Evolutionary conservation across 2,888 invertebrate species (phyloP).

Genomic region (Tachystola acroxantha): DNA sequence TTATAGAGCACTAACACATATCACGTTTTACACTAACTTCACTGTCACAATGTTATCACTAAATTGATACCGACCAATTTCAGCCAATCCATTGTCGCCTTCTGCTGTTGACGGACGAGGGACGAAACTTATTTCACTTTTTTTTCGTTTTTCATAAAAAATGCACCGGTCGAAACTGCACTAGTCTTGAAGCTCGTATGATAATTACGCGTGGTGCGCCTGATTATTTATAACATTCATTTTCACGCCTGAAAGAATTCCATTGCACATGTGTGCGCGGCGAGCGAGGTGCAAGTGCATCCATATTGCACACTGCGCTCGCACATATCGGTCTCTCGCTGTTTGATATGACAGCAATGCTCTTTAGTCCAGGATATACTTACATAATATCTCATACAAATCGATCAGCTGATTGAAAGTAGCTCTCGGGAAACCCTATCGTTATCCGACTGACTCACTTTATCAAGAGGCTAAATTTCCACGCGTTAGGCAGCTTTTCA

Average conservation of each 20-base stretch:
- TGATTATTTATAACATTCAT: slow-evolving; percentile 77
- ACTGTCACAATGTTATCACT: slow-evolving; percentile 27
- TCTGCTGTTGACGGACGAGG: slow-evolving; percentile 33
- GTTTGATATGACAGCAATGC: too few relatives aligned
- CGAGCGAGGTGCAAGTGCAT: slow-evolving; percentile 14
- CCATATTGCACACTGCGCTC: slow-evolving; percentile 21
- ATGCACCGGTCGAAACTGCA: slow-evolving; percentile 49
- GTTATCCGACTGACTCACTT: too few relatives aligned
- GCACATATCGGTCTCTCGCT: slow-evolving; percentile 4
- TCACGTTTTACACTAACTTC: slow-evolving; percentile 15
- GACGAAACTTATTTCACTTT: slow-evolving; percentile 25
- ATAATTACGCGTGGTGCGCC: slow-evolving; percentile 56
- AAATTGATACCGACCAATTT: slow-evolving; percentile 71
- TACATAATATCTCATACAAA: too few relatives aligned
- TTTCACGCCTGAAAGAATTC: slow-evolving; percentile 72
- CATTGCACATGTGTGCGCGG: slow-evolving; percentile 27
- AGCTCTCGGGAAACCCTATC: too few relatives aligned
- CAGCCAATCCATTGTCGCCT: slow-evolving; percentile 71
- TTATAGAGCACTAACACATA: too few relatives aligned
- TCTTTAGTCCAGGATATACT: too few relatives aligned
- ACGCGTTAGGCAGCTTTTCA: too few relatives aligned
- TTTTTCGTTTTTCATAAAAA: slow-evolving; percentile 25
- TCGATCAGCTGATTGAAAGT: too few relatives aligned
- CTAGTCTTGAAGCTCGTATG: slow-evolving; percentile 68
- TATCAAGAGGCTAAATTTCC: too few relatives aligned